phyloP scores from a whole-genome alignment of 92 coral and sea anemone genomes.

The Micromussa lordhowensis region DNA sequence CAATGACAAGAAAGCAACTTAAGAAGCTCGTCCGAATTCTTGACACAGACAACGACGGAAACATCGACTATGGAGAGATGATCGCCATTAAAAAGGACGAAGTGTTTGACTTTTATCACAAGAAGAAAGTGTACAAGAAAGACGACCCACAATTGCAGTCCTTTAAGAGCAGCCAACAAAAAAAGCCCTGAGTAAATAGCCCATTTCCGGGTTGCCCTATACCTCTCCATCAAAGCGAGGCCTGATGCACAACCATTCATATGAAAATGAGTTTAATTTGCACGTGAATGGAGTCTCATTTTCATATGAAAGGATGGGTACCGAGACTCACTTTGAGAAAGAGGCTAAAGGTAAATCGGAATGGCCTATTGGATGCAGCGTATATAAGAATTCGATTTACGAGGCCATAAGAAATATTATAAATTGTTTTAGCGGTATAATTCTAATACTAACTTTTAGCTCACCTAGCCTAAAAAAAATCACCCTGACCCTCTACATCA shows the following conservation, averaged over 20 bases:
- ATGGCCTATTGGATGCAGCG: not conserved
- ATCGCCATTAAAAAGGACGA: slow-evolving; percentile 83
- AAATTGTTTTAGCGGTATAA: not conserved
- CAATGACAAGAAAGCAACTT: slow-evolving; percentile 89
- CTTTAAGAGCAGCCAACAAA: slow-evolving; percentile 60
- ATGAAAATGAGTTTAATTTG: too few relatives aligned
- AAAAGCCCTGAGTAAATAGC: slow-evolving; percentile 32
- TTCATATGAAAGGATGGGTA: too few relatives aligned
- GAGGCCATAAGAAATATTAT: not conserved
- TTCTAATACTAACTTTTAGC: not conserved
- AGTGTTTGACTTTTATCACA: slow-evolving; percentile 86
- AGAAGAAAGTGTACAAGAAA: slow-evolving; percentile 84
- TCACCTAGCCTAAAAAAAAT: not conserved
- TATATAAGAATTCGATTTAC: not conserved
- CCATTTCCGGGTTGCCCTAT: too few relatives aligned
- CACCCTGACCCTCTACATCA: too few relatives aligned
- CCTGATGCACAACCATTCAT: too few relatives aligned
- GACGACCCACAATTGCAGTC: slow-evolving; percentile 81
- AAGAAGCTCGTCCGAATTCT: slow-evolving; percentile 86
- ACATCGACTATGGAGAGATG: slow-evolving; percentile 94
- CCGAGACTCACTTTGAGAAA: too few relatives aligned
- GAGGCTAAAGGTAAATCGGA: too few relatives aligned
- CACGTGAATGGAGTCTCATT: too few relatives aligned
- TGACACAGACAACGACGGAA: slow-evolving; percentile 91
- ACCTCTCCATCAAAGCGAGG: too few relatives aligned